Evolutionary conservation across 2,113 vertebrate genomes (phyloP).

Genomic region (Rhea pennata): DNA sequence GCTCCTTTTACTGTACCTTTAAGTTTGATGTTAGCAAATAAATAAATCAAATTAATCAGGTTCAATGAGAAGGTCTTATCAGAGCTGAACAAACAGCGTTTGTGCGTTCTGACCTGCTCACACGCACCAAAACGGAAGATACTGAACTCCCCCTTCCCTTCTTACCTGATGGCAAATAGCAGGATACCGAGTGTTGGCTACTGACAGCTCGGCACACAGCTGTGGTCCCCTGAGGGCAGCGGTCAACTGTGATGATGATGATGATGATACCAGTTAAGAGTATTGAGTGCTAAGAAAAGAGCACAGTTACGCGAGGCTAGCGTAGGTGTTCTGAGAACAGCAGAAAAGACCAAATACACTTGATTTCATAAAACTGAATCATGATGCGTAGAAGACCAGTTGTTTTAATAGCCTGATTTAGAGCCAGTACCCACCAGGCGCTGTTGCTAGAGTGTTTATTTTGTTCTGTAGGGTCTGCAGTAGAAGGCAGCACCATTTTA

Average conservation of each 20-base stretch:
- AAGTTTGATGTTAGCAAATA: neutral
- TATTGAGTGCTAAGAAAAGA: neutral
- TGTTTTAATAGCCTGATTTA: neutral
- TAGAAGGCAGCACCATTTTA: neutral
- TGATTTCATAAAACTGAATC: neutral
- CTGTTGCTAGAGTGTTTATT: neutral
- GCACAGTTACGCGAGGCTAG: neutral
- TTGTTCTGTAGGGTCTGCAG: neutral
- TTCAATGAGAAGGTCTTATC: neutral
- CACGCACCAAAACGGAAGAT: neutral
- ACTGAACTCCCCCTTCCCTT: neutral
- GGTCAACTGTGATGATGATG: neutral
- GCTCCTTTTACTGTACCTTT: neutral
- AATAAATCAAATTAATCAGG: neutral
- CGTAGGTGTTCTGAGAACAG: neutral
- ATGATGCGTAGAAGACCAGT: neutral
- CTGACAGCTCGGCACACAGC: neutral
- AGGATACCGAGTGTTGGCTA: neutral
- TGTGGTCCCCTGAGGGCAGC: rapidly evolving
- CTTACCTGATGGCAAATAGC: neutral
- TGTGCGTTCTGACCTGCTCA: neutral
- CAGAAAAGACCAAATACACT: neutral
- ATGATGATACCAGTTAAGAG: neutral
- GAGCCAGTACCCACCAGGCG: neutral
- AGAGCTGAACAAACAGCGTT: neutral